Evolutionary conservation across 2,113 vertebrate species (phyloP).

Genomic region (Lophotis ruficrista): DNA sequence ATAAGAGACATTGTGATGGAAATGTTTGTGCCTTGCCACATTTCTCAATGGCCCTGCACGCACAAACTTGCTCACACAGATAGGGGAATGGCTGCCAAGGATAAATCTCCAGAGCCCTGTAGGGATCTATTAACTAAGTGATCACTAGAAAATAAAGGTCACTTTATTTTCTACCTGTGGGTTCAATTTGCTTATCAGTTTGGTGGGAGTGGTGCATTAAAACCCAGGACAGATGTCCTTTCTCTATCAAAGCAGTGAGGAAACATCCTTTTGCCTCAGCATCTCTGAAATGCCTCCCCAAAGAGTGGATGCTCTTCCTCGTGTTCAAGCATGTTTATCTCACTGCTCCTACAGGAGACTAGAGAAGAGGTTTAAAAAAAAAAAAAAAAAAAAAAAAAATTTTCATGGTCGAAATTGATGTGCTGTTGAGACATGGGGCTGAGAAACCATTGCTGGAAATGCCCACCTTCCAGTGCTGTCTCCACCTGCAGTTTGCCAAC

Average conservation of each 20-base stretch:
- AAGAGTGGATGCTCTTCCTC: not conserved
- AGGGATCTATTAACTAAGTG: not conserved
- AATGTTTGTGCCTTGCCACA: not conserved
- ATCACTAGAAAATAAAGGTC: conserved; percentile 4
- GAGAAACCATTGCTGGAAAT: not conserved
- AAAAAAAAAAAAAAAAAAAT: too few species aligned
- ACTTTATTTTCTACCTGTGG: not conserved
- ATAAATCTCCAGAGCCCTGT: not conserved
- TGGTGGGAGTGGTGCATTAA: not conserved
- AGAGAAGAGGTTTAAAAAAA: not conserved
- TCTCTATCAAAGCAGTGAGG: not conserved
- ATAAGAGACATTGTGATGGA: conserved; percentile 17
- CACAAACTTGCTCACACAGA: not conserved
- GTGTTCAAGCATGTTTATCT: not conserved
- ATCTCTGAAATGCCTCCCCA: not conserved
- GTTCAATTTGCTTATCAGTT: not conserved
- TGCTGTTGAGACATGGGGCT: not conserved
- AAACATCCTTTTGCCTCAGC: not conserved
- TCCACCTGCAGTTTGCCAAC: not conserved
- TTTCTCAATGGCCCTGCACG: not conserved
- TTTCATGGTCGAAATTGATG: not conserved
- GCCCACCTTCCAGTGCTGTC: not conserved
- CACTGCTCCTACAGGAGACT: not conserved
- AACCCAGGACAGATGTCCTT: not conserved
- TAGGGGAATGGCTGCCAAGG: not conserved